These are phyloP conservation scores for Conchocele bisecta DNA, from an alignment of 2,888 invertebrate species.

Conservation along the genomic window DNA sequence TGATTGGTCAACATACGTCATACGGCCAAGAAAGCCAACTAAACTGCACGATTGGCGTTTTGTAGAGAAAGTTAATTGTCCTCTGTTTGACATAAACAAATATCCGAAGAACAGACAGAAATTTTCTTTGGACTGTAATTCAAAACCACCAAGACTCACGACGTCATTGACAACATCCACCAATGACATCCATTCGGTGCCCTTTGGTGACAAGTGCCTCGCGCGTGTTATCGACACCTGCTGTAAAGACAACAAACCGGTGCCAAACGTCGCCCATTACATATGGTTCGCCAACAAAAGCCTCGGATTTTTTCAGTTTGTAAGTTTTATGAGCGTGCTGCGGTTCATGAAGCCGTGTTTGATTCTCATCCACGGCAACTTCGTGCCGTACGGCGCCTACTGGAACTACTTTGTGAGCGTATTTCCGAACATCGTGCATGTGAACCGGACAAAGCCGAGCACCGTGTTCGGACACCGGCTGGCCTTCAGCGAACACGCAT, in stretches of 20 bases:
- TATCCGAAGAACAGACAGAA: slow-evolving; percentile 7
- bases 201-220: slow-evolving; percentile 47
- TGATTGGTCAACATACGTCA: slow-evolving; percentile 21
- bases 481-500: slow-evolving; percentile 47
- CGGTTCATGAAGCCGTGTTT: slow-evolving; percentile 60
- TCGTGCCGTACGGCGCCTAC: slow-evolving; percentile 54
- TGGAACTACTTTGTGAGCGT: slow-evolving; percentile 56
- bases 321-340: slow-evolving; percentile 60
- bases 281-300: slow-evolving; percentile 42
- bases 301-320: slow-evolving; percentile 49
- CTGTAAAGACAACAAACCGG: slow-evolving; percentile 32
- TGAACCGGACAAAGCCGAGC: slow-evolving; percentile 30
- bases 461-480: slow-evolving; percentile 46
- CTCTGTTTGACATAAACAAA: slow-evolving; percentile 11
- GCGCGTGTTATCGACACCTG: slow-evolving; percentile 35
- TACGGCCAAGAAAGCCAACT: slow-evolving; percentile 3
- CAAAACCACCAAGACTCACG: neutral
- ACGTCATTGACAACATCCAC: neutral
- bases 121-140: slow-evolving; percentile 31
- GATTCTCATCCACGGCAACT: slow-evolving; percentile 59
- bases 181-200: slow-evolving; percentile 10
- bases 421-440: slow-evolving; percentile 54
- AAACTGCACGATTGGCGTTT: slow-evolving; percentile 24
- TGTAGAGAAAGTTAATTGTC: slow-evolving; percentile 7
- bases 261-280: slow-evolving; percentile 61